phyloP scores from a whole-genome alignment of 64 coral and sea anemone genomes.

The Pocillopora verrucosa region DNA sequence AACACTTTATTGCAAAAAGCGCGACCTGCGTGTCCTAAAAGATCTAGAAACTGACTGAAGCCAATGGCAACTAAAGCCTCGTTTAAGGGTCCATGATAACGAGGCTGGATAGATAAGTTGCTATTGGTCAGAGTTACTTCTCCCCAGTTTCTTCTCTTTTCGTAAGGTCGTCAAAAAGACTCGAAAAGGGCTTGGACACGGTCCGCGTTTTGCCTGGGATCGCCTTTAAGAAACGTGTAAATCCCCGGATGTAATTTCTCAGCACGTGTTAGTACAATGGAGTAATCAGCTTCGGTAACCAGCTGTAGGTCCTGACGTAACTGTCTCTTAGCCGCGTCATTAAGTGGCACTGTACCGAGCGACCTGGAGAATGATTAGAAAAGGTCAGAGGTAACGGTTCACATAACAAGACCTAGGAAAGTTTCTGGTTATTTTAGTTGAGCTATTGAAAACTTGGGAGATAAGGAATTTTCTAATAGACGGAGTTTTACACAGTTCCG shows the following conservation, averaged over 20 bases:
- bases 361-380: conserved; percentile 25
- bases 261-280: conserved; percentile 70
- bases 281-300: conserved; percentile 80
- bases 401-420: too few species aligned
- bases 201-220: conserved; percentile 66
- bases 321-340: conserved; percentile 72
- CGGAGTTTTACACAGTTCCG: too few species aligned
- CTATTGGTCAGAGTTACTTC: neutral
- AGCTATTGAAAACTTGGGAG: too few species aligned
- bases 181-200: conserved; percentile 72
- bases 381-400: neutral
- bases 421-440: too few species aligned
- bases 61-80: neutral
- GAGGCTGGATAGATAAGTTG: neutral
- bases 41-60: too few species aligned
- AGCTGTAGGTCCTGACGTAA: conserved; percentile 78
- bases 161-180: conserved; percentile 15
- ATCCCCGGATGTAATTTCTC: conserved; percentile 86
- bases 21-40: too few species aligned
- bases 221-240: conserved; percentile 78
- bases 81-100: neutral
- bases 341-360: conserved; percentile 53
- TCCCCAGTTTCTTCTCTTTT: neutral
- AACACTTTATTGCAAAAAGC: too few species aligned
- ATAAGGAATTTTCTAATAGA: too few species aligned